A percentile compares a stretch with the other conserved stretches of the same genome.
These are phyloP conservation scores for Actinia equina DNA, from an alignment of 64 coral and sea anemone genomes.

Conservation along the genomic window DNA sequence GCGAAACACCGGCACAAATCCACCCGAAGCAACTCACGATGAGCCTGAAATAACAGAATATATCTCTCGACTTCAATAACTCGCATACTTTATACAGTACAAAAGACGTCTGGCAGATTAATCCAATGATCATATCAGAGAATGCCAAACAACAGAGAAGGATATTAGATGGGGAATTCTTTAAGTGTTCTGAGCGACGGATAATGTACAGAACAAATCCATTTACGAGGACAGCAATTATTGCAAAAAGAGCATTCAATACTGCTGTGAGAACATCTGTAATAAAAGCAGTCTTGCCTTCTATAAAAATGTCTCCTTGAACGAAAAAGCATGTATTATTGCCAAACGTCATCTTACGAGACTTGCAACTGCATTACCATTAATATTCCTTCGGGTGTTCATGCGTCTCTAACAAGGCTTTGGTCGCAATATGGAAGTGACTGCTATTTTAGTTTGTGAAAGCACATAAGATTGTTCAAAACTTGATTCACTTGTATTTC, in stretches of 20 bases:
- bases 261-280: constrained; percentile 25
- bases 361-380: background rate
- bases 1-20: constrained; percentile 19
- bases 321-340: background rate
- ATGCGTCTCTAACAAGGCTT: background rate
- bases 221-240: background rate
- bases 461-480: too few relatives aligned
- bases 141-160: constrained; percentile 10
- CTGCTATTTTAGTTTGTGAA: too few relatives aligned
- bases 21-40: constrained; percentile 16
- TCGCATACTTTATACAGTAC: constrained; percentile 36
- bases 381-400: background rate
- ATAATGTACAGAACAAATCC: constrained; percentile 6
- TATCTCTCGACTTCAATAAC: background rate
- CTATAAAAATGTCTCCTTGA: background rate
- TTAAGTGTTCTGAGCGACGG: background rate
- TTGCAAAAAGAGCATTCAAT: constrained; percentile 15
- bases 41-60: constrained; percentile 17
- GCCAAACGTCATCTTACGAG: background rate
- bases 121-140: constrained; percentile 27
- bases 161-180: constrained; percentile 23
- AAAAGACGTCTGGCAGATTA: constrained; percentile 26
- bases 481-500: too few relatives aligned
- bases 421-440: background rate
- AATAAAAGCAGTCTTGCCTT: background rate